A percentile compares a stretch with the other conserved stretches of the same genome.
Evolutionary conservation across 2,888 invertebrate genomes (phyloP).

Genomic region (Abrostola triplasia): DNA sequence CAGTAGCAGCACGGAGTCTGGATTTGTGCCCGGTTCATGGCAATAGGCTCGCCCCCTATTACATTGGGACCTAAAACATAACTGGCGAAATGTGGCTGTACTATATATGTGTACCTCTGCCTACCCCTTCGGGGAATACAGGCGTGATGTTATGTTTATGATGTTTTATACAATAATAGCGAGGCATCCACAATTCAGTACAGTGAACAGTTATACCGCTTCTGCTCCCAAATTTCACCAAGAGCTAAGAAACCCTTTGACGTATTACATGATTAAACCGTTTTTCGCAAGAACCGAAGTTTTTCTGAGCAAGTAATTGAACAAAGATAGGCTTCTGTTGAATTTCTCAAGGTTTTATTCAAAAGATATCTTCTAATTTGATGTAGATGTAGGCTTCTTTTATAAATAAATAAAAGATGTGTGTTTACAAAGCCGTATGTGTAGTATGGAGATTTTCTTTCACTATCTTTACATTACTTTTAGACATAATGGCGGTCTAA

Average conservation of each 20-base stretch:
- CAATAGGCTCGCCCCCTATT: too few species aligned
- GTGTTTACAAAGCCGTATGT: not conserved
- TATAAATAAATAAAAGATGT: slow-evolving; percentile 3
- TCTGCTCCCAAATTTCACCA: slow-evolving; percentile 32
- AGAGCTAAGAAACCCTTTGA: slow-evolving; percentile 57
- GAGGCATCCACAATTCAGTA: not conserved
- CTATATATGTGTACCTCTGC: too few species aligned
- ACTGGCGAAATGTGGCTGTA: too few species aligned
- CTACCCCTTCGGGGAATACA: too few species aligned
- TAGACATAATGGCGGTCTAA: too few species aligned
- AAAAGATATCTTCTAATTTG: slow-evolving; percentile 46
- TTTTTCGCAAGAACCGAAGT: slow-evolving; percentile 53
- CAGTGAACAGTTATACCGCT: slow-evolving; percentile 19
- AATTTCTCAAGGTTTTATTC: slow-evolving; percentile 30
- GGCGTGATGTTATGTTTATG: too few species aligned
- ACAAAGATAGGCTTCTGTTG: slow-evolving; percentile 53
- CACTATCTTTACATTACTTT: too few species aligned
- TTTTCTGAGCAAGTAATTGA: slow-evolving; percentile 57
- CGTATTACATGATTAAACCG: slow-evolving; percentile 66
- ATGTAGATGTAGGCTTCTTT: slow-evolving; percentile 25
- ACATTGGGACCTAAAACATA: too few species aligned
- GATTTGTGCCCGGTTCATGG: too few species aligned
- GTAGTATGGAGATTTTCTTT: too few species aligned
- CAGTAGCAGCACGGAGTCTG: too few species aligned
- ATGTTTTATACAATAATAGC: too few species aligned